Percentiles rank a stretch among this genome's conserved stretches.
These are phyloP conservation scores for Melipona quadrifasciata DNA, from an alignment of 1,140 invertebrate species.

Conservation along the genomic window DNA sequence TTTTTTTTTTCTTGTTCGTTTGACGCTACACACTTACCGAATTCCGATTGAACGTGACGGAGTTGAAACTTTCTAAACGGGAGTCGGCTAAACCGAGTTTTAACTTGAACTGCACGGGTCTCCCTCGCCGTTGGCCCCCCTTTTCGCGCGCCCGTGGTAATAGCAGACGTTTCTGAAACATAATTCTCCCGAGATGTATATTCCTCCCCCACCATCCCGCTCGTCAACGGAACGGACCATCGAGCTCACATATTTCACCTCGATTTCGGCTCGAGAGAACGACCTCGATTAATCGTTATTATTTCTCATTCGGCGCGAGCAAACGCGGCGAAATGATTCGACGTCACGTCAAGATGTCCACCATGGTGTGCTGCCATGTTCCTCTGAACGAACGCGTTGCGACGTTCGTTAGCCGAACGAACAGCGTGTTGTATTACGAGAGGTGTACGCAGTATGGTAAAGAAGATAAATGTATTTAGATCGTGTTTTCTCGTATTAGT, in stretches of 20 bases:
- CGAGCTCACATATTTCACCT: background rate
- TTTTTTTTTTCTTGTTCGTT: too few relatives aligned
- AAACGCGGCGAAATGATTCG: background rate
- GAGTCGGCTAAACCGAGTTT: background rate
- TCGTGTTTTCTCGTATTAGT: too few relatives aligned
- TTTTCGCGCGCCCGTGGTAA: background rate
- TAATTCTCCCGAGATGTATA: slow-evolving; percentile 7
- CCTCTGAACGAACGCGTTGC: background rate
- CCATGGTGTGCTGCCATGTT: too few relatives aligned
- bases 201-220: background rate
- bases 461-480: too few relatives aligned
- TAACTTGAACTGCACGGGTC: background rate
- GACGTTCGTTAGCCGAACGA: background rate
- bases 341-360: background rate
- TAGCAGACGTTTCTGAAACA: slow-evolving; percentile 16
- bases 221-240: background rate
- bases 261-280: background rate
- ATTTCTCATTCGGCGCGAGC: background rate
- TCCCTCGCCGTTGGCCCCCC: background rate
- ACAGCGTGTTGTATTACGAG: background rate
- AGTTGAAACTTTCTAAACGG: background rate
- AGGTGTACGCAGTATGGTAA: background rate
- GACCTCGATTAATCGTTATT: slow-evolving; percentile 9
- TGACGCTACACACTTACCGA: background rate
- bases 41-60: background rate